phyloP scores from a whole-genome alignment of 2,888 invertebrate genomes.

The Cephus rjabovi region DNA sequence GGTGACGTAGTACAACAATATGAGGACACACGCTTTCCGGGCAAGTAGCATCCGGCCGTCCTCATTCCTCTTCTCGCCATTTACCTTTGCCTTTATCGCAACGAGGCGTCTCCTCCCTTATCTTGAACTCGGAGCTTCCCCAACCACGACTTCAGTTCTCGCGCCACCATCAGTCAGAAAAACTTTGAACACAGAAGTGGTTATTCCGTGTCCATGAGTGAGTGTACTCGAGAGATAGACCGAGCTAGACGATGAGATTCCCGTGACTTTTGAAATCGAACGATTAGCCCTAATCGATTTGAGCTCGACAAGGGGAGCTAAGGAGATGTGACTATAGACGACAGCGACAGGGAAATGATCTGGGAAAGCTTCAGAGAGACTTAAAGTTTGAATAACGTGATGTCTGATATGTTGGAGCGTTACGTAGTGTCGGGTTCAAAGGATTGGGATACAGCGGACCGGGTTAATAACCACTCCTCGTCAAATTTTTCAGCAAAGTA shows the following conservation, averaged over 20 bases:
- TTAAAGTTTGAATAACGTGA: not conserved
- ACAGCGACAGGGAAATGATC: not conserved
- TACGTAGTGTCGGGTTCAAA: not conserved
- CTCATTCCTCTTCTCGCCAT: conserved; percentile 13
- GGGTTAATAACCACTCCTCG: conserved; percentile 63
- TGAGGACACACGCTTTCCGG: not conserved
- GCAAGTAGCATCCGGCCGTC: conserved; percentile 1
- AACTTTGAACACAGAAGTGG: conserved; percentile 63
- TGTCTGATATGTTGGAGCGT: not conserved
- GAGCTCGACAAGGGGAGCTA: not conserved
- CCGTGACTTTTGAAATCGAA: not conserved
- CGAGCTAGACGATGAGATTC: not conserved
- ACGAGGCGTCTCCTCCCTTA: not conserved
- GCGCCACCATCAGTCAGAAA: conserved; percentile 18
- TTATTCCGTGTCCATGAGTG: conserved; percentile 54
- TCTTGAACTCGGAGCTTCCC: not conserved
- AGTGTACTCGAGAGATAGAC: not conserved
- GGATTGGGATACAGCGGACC: conserved; percentile 54
- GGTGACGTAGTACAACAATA: conserved; percentile 35
- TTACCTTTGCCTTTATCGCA: not conserved
- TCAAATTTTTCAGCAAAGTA: conserved; percentile 62
- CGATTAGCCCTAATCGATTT: not conserved
- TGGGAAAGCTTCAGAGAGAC: not conserved
- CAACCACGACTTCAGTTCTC: not conserved
- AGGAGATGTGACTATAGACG: not conserved